Percentiles rank a stretch among this genome's conserved stretches.
These are phyloP conservation scores for Scaptodrosophila latifasciaeformis DNA, from an alignment of 2,888 invertebrate genomes.

Conservation along the genomic window DNA sequence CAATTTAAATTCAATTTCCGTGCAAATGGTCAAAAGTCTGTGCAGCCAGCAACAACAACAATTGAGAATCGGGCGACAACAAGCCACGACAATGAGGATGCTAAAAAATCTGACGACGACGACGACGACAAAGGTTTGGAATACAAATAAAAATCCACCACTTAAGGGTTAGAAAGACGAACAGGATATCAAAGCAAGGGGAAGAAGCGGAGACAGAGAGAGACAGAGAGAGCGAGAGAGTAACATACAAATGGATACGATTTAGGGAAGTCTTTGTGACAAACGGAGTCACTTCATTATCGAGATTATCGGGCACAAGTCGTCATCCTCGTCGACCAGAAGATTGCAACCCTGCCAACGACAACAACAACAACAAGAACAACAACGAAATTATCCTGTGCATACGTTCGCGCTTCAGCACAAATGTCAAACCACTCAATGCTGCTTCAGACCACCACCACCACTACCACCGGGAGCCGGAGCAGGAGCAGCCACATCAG, in stretches of 20 bases:
- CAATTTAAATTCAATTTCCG: constrained; percentile 73
- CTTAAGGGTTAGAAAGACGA: constrained; percentile 52
- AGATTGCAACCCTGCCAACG: constrained; percentile 16
- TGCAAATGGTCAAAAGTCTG: constrained; percentile 70
- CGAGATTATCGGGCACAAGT: constrained; percentile 70
- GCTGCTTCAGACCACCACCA: constrained; percentile 2
- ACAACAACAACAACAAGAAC: constrained; percentile 41
- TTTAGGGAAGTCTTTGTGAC: no score
- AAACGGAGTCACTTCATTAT: constrained; percentile 68
- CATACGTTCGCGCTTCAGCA: constrained; percentile 70
- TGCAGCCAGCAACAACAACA: constrained; percentile 3
- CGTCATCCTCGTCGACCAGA: constrained; percentile 29
- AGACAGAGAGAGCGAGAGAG: constrained; percentile 28
- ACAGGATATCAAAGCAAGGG: constrained; percentile 65
- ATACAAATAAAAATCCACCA: constrained; percentile 52
- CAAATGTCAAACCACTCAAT: constrained; percentile 69
- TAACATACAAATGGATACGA: no score
- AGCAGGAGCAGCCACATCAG: neutral
- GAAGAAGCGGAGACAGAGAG: constrained; percentile 26
- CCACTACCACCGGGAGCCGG: neutral
- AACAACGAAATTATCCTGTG: constrained; percentile 42
- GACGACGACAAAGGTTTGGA: neutral
- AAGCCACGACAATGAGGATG: constrained; percentile 39
- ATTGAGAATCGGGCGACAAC: neutral
- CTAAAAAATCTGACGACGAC: constrained; percentile 12